These are phyloP conservation scores for Chaetodon auriga DNA, from an alignment of 2,113 vertebrate species.

Conservation along the genomic window DNA sequence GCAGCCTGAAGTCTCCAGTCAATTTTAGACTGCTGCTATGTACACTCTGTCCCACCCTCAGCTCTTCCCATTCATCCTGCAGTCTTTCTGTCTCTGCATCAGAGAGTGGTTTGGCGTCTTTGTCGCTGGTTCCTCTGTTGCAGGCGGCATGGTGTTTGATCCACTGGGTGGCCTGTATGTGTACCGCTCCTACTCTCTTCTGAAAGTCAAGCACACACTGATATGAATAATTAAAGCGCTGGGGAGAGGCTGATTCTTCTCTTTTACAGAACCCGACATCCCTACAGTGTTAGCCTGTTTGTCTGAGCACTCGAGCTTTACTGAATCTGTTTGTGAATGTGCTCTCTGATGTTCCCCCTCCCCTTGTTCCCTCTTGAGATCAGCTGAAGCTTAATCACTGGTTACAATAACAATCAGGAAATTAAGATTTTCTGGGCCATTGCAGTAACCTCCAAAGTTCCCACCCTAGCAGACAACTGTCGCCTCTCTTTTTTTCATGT, in stretches of 20 bases:
- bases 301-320: conserved; percentile 57
- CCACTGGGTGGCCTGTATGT: conserved; percentile 62
- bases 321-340: conserved; percentile 59
- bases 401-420: conserved; percentile 63
- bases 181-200: conserved; percentile 46
- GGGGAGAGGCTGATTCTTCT: conserved; percentile 61
- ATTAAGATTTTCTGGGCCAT: conserved; percentile 67
- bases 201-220: conserved; percentile 69
- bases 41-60: conserved; percentile 10
- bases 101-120: conserved; percentile 41
- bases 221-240: conserved; percentile 73
- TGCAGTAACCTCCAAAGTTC: conserved; percentile 51
- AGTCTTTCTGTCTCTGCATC: conserved; percentile 22
- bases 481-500: conserved; percentile 6
- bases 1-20: conserved; percentile 35
- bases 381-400: conserved; percentile 59
- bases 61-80: conserved; percentile 31
- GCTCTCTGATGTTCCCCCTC: conserved; percentile 52
- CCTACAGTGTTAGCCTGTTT: conserved; percentile 64
- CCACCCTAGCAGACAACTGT: conserved; percentile 1
- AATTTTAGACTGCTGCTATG: conserved; percentile 40
- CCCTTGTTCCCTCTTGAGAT: conserved; percentile 47
- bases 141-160: conserved; percentile 55
- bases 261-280: conserved; percentile 52
- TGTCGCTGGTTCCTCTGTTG: conserved; percentile 47